phyloP scores from a whole-genome alignment of 92 coral and sea anemone species.

The Chrysogorgia sp. region DNA sequence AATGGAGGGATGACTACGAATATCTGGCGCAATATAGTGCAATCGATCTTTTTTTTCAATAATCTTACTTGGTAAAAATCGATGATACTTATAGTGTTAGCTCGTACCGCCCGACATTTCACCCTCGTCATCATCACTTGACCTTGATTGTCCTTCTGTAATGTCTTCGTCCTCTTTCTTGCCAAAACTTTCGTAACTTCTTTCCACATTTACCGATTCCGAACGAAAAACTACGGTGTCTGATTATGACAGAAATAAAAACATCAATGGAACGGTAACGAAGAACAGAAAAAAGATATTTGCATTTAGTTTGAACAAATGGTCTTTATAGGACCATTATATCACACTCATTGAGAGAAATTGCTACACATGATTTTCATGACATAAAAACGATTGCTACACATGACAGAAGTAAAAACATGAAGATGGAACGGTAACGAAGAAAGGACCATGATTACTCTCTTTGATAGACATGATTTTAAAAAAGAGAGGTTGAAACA shows the following conservation, averaged over 20 bases:
- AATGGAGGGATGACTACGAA: too few species aligned
- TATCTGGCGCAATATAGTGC: too few species aligned
- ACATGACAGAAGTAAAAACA: background rate
- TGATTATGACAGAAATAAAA: slow-evolving; percentile 71
- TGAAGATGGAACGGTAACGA: background rate
- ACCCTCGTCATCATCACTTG: slow-evolving; percentile 2
- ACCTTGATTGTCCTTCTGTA: background rate
- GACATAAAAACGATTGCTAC: background rate
- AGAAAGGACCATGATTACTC: too few species aligned
- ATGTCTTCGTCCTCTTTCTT: slow-evolving; percentile 53
- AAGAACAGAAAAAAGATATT: background rate
- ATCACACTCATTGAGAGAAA: too few species aligned
- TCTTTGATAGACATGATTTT: too few species aligned
- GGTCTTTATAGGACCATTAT: too few species aligned
- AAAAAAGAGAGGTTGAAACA: too few species aligned
- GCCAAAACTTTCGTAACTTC: slow-evolving; percentile 19
- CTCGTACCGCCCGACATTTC: background rate
- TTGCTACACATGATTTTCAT: background rate
- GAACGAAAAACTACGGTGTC: slow-evolving; percentile 74
- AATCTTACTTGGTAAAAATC: too few species aligned
- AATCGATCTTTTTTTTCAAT: too few species aligned
- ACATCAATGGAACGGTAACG: background rate
- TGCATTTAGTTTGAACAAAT: too few species aligned
- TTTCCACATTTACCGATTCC: slow-evolving; percentile 80
- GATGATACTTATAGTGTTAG: too few species aligned